Base-by-base conservation (phyloP, 1,140 invertebrate genomes). In the Trichomalopsis sarcophagae region DNA sequence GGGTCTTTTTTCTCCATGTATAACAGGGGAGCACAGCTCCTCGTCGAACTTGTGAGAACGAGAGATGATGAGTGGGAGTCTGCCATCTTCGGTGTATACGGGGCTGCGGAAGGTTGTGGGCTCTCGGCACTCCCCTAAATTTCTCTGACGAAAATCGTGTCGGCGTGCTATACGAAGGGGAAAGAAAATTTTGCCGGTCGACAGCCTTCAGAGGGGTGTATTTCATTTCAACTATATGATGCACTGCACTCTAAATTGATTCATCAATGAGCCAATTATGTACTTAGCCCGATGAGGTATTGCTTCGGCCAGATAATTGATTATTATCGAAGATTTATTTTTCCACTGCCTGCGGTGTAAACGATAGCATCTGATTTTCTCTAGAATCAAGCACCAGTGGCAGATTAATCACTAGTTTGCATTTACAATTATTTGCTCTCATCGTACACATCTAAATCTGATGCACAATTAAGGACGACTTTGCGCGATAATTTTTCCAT, bases 111-210 rank as follows among this genome's bases (percentile, higher is more conserved):
- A 47, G 76, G 14, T 21, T 6, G 11, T 17, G 75, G 23, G 44
- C n/a, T 50, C 44, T 50, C 50, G 21, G 50, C 50, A 55, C 71
- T 27, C 50, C 76, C 50, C 47, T 13, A 27, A 78, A 78, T 62
- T 78, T 78, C 50, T 62, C 50, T 21, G 21, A 21, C 50, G 50
- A 78, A 78, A 78, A 78, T 62, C 76, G 50, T 62, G 76, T 78
- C 76, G n/a, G 50, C 76, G 50, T 7, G 13, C 9, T 11, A 9
- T 2, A 13, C 44, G 17, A 14, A 33, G 50, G 76, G 50, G 76
- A 78, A 11, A 27, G 27, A 78, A 76, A 78, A 66, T 62, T 33
- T 78, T 9, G 14, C 23, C 50, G 40, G 30, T 13, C 27, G 47
- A 27, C 14, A 14, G 13, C 36, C 55, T 23, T 78, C 27, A n/a